phyloP scores from a whole-genome alignment of 2,113 vertebrate genomes.

The Scytalopus superciliaris region DNA sequence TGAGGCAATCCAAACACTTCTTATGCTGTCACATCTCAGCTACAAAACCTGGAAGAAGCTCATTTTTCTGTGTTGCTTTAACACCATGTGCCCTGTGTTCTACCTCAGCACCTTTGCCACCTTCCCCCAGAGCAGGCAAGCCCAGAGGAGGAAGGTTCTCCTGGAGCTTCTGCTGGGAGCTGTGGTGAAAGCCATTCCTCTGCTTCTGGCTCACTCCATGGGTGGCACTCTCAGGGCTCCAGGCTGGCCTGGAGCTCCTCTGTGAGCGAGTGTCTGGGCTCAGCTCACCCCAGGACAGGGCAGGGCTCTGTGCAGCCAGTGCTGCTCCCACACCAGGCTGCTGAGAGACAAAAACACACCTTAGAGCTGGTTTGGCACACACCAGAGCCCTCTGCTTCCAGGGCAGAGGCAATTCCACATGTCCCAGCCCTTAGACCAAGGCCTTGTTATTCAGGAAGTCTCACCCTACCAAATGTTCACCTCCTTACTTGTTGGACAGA shows the following conservation, averaged over 20 bases:
- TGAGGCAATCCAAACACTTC: not conserved
- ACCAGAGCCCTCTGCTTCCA: not conserved
- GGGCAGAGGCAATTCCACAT: not conserved
- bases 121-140: not conserved
- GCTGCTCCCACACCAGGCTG: slow-evolving; percentile 50
- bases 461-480: not conserved
- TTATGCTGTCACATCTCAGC: not conserved
- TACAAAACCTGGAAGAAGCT: slow-evolving; percentile 72
- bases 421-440: not conserved
- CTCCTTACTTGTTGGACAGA: slow-evolving; percentile 74
- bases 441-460: not conserved
- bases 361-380: not conserved
- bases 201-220: slow-evolving; percentile 25
- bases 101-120: not conserved
- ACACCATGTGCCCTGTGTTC: not conserved
- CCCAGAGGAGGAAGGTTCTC: not conserved
- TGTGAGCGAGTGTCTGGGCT: not conserved
- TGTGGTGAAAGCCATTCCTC: not conserved
- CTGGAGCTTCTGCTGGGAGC: not conserved
- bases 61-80: not conserved
- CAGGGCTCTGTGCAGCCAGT: slow-evolving; percentile 52
- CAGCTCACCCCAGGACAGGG: not conserved
- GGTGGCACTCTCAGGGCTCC: not conserved
- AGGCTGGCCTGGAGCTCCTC: not conserved
- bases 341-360: fast-evolving